These are phyloP conservation scores for Onychostoma macrolepis DNA, from an alignment of 2,113 vertebrate genomes.

Conservation along the genomic window DNA sequence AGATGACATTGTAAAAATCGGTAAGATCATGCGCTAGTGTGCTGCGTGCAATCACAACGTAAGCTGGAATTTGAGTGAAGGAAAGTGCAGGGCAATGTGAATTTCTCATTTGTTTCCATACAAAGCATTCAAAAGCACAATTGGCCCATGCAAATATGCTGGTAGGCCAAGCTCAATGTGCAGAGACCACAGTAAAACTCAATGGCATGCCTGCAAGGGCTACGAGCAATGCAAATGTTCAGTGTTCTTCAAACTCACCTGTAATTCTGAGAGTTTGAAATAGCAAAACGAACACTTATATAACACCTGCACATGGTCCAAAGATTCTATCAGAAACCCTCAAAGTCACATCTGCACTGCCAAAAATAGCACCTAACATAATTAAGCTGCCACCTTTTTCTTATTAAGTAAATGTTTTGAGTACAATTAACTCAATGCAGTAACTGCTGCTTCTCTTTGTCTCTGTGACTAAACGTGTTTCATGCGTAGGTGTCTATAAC, in stretches of 20 bases:
- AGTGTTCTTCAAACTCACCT: slow-evolving; percentile 30
- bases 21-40: not conserved
- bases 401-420: not conserved
- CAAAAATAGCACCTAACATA: not conserved
- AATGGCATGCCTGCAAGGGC: not conserved
- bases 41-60: slow-evolving; percentile 4
- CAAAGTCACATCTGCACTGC: not conserved
- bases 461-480: not conserved
- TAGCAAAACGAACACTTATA: not conserved
- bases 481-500: slow-evolving; percentile 1
- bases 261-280: not conserved
- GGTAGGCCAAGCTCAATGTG: slow-evolving; percentile 28
- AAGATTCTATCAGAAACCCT: not conserved
- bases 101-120: slow-evolving; percentile 61
- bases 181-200: slow-evolving; percentile 48
- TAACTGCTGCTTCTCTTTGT: not conserved
- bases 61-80: slow-evolving; percentile 20
- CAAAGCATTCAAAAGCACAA: slow-evolving; percentile 52
- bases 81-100: slow-evolving; percentile 31
- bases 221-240: slow-evolving; percentile 50
- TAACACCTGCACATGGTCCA: not conserved
- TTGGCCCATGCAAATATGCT: slow-evolving; percentile 58
- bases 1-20: slow-evolving; percentile 52
- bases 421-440: not conserved
- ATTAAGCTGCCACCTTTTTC: not conserved